Percentiles rank a stretch among this genome's conserved stretches.
Conservation (phyloP, 2,797 vertebrate genomes). For the Microcaecilia unicolor region DNA sequence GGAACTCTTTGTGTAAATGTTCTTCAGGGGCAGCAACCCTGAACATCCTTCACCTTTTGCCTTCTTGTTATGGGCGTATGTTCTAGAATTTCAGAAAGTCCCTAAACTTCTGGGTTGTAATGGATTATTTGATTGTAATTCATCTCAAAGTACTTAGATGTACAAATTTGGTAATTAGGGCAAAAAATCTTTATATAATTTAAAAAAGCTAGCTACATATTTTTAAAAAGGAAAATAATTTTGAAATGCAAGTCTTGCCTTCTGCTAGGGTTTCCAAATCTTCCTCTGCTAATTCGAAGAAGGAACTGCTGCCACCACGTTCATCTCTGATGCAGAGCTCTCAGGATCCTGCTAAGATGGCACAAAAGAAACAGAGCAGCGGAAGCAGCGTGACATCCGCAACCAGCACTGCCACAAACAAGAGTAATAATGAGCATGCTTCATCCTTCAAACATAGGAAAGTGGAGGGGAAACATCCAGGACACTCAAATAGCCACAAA, state of each 20-base stretch:
- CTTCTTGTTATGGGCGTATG: no score
- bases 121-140: not conserved
- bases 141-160: not conserved
- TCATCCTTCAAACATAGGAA: constrained; percentile 58
- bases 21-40: no score
- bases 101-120: not conserved
- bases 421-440: constrained; percentile 30
- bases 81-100: not conserved
- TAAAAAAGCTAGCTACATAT: no score
- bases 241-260: rapidly evolving
- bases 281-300: constrained; percentile 37
- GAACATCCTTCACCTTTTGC: no score
- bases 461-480: constrained; percentile 41
- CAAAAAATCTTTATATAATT: no score
- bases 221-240: no score
- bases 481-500: constrained; percentile 40
- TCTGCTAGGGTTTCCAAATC: constrained; percentile 32
- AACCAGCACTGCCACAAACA: constrained; percentile 17
- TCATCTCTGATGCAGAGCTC: constrained; percentile 8
- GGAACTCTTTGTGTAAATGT: no score
- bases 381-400: constrained; percentile 18
- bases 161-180: no score
- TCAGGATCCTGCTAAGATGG: constrained; percentile 35
- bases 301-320: constrained; percentile 33
- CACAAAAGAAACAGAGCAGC: constrained; percentile 41